These are phyloP conservation scores for Lycocerus yunnanus DNA, from an alignment of 2,888 invertebrate genomes.

Conservation along the genomic window DNA sequence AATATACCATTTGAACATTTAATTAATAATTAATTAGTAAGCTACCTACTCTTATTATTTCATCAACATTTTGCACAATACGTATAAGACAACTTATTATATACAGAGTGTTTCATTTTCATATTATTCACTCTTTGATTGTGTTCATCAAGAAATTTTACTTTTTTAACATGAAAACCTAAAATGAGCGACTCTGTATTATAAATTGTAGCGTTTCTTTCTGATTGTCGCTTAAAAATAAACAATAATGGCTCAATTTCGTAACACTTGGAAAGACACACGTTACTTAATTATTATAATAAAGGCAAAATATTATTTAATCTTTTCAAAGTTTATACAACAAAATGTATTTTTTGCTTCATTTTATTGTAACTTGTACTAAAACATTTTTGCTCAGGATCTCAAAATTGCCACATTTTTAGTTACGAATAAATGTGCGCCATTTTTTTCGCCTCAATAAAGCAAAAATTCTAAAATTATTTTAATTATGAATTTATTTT, in stretches of 20 bases:
- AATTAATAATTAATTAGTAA: conserved; percentile 5
- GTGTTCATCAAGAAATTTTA: background rate
- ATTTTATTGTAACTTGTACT: conserved; percentile 19
- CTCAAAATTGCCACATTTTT: conserved; percentile 17
- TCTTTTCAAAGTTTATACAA: background rate
- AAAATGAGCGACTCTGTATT: background rate
- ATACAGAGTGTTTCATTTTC: background rate
- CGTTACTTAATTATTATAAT: background rate
- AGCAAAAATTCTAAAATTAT: background rate
- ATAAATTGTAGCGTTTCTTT: conserved; percentile 2
- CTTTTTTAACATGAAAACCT: background rate
- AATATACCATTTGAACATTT: conserved; percentile 28
- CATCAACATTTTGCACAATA: conserved; percentile 20
- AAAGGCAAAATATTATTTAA: background rate
- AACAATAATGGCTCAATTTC: conserved; percentile 16
- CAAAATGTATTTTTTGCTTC: conserved; percentile 16
- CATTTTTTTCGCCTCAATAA: background rate
- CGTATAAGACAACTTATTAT: background rate
- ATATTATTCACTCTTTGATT: background rate
- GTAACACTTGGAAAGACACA: background rate
- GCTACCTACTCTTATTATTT: conserved; percentile 19
- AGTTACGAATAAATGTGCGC: conserved; percentile 35
- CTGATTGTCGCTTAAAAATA: conserved; percentile 15
- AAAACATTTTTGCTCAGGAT: conserved; percentile 28
- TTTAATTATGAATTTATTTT: background rate